Evolutionary conservation across 2,113 vertebrate genomes (phyloP).

Genomic region (Anolis carolinensis): DNA sequence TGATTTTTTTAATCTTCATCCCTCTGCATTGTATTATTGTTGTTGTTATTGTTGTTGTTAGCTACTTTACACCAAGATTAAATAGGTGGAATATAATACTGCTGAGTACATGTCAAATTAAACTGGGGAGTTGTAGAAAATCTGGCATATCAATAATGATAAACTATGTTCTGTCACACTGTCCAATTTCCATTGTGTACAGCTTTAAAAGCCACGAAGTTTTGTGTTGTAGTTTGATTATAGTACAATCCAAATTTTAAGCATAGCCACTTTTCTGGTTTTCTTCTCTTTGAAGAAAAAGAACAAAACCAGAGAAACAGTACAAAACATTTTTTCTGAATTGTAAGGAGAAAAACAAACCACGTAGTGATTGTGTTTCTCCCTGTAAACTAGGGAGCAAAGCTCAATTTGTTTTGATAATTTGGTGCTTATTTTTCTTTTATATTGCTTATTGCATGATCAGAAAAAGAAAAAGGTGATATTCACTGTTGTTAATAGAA

Average conservation of each 20-base stretch:
- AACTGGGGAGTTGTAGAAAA: background rate
- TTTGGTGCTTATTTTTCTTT: no score
- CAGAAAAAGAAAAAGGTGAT: no score
- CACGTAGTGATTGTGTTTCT: background rate
- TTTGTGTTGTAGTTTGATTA: background rate
- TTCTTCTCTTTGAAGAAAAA: no score
- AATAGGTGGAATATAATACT: background rate
- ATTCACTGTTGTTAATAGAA: no score
- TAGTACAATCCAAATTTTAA: background rate
- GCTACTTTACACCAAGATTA: background rate
- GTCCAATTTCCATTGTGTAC: background rate
- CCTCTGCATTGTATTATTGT: background rate
- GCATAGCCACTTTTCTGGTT: background rate
- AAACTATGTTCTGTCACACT: background rate
- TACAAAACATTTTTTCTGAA: no score
- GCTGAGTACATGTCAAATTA: background rate
- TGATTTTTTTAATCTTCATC: background rate
- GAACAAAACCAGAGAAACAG: no score
- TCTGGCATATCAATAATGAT: background rate
- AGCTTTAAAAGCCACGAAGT: background rate
- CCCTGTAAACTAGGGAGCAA: background rate
- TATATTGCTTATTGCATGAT: no score
- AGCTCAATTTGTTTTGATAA: no score
- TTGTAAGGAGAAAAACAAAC: no score
- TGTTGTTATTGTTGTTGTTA: background rate